Conservation (phyloP, 2,888 invertebrate species). For the Thymelicus sylvestris region DNA sequence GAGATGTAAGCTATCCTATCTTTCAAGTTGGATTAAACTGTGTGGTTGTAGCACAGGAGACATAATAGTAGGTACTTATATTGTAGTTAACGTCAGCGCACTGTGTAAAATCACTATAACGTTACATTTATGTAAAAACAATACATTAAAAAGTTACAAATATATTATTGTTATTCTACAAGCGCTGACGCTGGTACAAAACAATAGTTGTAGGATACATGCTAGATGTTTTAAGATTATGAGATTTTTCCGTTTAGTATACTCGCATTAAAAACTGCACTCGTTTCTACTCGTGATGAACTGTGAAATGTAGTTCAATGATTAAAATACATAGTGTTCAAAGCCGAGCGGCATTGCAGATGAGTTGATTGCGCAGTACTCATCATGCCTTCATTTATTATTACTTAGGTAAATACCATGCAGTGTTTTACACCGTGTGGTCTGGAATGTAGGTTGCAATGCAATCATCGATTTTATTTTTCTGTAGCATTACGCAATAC, state of each 20-base stretch:
- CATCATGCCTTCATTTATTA: constrained; percentile 31
- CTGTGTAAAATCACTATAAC: no score
- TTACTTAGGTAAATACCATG: constrained; percentile 32
- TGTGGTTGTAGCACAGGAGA: no score
- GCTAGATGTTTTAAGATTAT: no score
- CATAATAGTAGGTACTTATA: no score
- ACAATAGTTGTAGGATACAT: no score
- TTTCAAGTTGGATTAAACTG: no score
- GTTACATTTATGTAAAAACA: no score
- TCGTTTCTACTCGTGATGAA: constrained; percentile 28
- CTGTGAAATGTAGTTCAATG: constrained; percentile 35
- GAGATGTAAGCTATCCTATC: no score
- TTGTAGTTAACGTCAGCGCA: no score
- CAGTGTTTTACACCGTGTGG: constrained; percentile 19
- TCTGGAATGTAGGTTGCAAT: constrained; percentile 14
- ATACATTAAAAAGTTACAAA: no score
- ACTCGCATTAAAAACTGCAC: constrained; percentile 23
- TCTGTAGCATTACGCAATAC: not conserved
- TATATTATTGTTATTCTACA: no score
- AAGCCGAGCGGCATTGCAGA: constrained; percentile 32
- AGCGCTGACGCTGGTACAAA: no score
- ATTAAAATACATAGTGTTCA: constrained; percentile 31
- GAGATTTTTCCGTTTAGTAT: constrained; percentile 2
- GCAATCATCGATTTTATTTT: constrained; percentile 23
- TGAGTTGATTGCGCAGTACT: constrained; percentile 32